These are phyloP conservation scores for Zophobas atratus DNA, from an alignment of 1,140 invertebrate genomes.

Conservation along the genomic window DNA sequence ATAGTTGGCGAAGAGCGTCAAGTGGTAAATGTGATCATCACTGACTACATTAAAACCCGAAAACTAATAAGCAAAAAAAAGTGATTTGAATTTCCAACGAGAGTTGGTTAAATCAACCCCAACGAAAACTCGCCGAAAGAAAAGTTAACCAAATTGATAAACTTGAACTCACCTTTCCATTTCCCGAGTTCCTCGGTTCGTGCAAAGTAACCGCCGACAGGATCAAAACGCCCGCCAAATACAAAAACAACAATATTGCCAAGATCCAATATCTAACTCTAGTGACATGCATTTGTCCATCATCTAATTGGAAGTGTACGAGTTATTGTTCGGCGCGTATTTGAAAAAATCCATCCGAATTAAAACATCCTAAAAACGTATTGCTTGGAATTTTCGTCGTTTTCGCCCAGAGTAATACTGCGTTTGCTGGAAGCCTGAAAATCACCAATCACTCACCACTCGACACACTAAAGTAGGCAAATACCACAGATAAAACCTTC, in stretches of 20 bases:
- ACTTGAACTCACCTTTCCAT: neutral
- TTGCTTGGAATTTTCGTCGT: neutral
- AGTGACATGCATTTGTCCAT: conserved; percentile 67
- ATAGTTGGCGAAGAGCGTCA: too few species aligned
- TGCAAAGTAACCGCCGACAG: conserved; percentile 73
- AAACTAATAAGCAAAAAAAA: too few species aligned
- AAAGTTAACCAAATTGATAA: too few species aligned
- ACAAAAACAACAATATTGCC: conserved; percentile 70
- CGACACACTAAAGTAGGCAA: too few species aligned
- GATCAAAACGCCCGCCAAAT: conserved; percentile 72
- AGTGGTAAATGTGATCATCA: too few species aligned
- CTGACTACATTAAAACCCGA: too few species aligned
- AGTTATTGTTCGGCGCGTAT: conserved; percentile 5
- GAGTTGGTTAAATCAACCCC: too few species aligned
- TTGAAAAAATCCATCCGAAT: neutral
- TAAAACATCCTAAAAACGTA: neutral
- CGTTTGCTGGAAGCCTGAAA: conserved; percentile 17
- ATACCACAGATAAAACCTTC: too few species aligned
- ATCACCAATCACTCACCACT: neutral
- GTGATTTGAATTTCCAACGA: too few species aligned
- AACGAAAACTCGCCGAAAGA: too few species aligned
- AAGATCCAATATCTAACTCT: conserved; percentile 72
- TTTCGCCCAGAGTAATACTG: neutral
- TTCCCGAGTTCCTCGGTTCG: conserved; percentile 63
- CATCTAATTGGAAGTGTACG: conserved; percentile 43